phyloP scores from a whole-genome alignment of 2,113 vertebrate species.

The Scartelaos histophorus region DNA sequence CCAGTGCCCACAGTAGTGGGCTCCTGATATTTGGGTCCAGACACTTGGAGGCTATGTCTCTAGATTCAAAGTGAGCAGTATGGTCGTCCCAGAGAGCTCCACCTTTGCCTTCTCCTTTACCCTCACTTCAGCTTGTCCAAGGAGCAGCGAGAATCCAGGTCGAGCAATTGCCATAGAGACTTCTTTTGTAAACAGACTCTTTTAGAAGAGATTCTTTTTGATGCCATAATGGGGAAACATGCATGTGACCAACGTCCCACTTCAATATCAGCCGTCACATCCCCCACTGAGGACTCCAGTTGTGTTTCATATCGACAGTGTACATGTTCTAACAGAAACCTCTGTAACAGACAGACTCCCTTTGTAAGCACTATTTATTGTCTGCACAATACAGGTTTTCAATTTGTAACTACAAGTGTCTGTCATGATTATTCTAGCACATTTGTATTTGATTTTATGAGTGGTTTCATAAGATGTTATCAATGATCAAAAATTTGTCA shows the following conservation, averaged over 20 bases:
- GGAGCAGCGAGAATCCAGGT: conserved; percentile 44
- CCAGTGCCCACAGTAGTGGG: conserved; percentile 65
- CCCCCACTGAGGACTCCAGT: conserved; percentile 58
- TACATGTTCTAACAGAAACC: conserved; percentile 70
- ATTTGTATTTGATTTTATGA: neutral
- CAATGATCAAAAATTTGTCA: neutral
- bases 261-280: conserved; percentile 73
- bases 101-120: conserved; percentile 33
- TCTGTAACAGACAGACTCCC: conserved; percentile 74
- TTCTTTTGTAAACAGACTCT: conserved; percentile 70
- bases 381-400: conserved; percentile 93
- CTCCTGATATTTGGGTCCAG: conserved; percentile 74
- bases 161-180: conserved; percentile 52
- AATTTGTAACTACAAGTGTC: conserved; percentile 75
- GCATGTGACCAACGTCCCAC: conserved; percentile 84
- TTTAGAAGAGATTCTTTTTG: conserved; percentile 65
- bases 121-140: conserved; percentile 7
- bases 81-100: conserved; percentile 50
- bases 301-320: conserved; percentile 76
- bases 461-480: neutral
- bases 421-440: conserved; percentile 63
- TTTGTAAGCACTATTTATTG: conserved; percentile 94
- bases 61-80: conserved; percentile 58
- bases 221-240: conserved; percentile 56
- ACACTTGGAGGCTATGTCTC: conserved; percentile 80